These are phyloP conservation scores for Steinernema khuongi DNA, from an alignment of 1,140 invertebrate species.

Conservation along the genomic window DNA sequence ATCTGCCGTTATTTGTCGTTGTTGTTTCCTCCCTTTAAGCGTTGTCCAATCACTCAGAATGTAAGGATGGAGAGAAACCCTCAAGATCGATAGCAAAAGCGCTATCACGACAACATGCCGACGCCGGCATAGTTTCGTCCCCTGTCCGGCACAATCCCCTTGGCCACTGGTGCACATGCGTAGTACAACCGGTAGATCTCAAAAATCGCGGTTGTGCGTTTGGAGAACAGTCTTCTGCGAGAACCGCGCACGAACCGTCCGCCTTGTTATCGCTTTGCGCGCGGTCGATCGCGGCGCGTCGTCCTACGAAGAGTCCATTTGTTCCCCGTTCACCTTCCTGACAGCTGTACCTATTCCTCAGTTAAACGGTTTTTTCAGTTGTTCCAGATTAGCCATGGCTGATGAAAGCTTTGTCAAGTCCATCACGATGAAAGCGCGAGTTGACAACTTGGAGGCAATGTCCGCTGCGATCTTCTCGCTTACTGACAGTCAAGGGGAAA, in stretches of 20 bases:
- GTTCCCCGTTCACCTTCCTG: not conserved
- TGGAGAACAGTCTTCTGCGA: not conserved
- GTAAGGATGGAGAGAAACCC: too few relatives aligned
- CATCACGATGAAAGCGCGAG: slow-evolving; percentile 28
- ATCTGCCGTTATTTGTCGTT: too few relatives aligned
- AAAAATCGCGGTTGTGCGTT: not conserved
- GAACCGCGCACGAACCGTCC: slow-evolving; percentile 8
- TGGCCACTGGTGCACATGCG: too few relatives aligned
- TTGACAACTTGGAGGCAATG: slow-evolving; percentile 28
- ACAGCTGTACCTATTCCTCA: not conserved
- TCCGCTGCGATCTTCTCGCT: slow-evolving; percentile 29
- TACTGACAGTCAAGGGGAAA: slow-evolving; percentile 25
- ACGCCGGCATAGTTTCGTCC: too few relatives aligned
- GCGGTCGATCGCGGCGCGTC: not conserved
- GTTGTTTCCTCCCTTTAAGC: too few relatives aligned
- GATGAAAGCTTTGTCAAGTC: slow-evolving; percentile 3
- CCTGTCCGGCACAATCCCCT: too few relatives aligned
- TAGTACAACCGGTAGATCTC: too few relatives aligned
- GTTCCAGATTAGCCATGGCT: not conserved
- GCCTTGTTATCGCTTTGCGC: slow-evolving; percentile 3
- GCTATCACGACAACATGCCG: too few relatives aligned
- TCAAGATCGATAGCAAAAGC: too few relatives aligned
- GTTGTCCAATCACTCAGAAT: too few relatives aligned
- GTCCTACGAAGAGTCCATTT: not conserved
- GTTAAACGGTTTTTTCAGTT: not conserved